phyloP scores from a whole-genome alignment of 1,140 invertebrate genomes.

The Pogonomyrmex barbatus region DNA sequence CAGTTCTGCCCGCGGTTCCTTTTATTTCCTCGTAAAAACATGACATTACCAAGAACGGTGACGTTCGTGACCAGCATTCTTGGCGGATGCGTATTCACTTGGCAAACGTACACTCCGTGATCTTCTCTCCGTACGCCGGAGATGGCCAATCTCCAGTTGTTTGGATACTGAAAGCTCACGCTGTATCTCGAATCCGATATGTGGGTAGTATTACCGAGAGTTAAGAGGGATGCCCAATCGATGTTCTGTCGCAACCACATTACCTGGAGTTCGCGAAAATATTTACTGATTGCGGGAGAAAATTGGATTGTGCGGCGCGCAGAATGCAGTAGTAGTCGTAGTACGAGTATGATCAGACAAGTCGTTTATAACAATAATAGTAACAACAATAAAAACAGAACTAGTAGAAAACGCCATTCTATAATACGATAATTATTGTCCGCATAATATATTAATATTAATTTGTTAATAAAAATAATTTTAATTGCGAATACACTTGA shows the following conservation, averaged over 20 bases:
- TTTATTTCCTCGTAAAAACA: constrained; percentile 35
- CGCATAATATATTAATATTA: neutral
- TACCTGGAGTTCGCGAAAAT: constrained; percentile 82
- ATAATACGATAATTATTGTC: neutral
- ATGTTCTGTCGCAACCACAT: constrained; percentile 86
- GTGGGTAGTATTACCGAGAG: constrained; percentile 87
- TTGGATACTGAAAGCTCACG: constrained; percentile 88
- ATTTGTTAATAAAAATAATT: neutral
- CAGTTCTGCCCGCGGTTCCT: neutral
- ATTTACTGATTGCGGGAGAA: neutral
- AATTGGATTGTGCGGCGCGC: neutral
- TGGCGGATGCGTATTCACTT: constrained; percentile 94
- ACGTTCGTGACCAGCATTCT: constrained; percentile 85
- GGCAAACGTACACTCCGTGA: constrained; percentile 93
- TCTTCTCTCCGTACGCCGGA: constrained; percentile 90
- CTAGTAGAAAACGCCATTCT: neutral
- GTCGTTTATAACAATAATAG: neutral
- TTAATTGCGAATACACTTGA: neutral
- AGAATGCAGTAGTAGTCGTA: neutral
- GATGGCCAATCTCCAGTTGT: constrained; percentile 93
- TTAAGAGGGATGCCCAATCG: constrained; percentile 86
- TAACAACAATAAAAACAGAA: neutral
- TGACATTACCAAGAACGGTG: constrained; percentile 82
- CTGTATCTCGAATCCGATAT: constrained; percentile 86
- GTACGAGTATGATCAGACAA: neutral